Evolutionary conservation across 2,888 invertebrate species (phyloP).

Genomic region (Metalampra italica): DNA sequence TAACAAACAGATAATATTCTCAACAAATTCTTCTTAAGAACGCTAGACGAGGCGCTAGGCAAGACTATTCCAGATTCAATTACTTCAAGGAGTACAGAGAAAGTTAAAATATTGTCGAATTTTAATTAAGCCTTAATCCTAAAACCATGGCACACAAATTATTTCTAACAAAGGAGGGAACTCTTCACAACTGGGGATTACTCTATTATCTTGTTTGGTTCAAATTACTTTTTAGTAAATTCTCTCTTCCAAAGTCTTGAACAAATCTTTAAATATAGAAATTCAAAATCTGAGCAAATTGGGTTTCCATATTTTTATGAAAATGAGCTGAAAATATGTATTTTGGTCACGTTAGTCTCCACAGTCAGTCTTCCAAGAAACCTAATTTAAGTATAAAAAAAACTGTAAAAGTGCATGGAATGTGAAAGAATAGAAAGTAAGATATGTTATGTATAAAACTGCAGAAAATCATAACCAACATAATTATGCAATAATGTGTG

Average conservation of each 20-base stretch:
- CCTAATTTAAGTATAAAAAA: conserved; percentile 49
- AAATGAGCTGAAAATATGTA: conserved; percentile 52
- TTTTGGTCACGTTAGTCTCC: conserved; percentile 62
- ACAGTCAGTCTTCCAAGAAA: conserved; percentile 72
- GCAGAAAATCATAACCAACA: conserved; percentile 43
- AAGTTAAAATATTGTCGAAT: conserved; percentile 65
- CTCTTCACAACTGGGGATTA: conserved; percentile 68
- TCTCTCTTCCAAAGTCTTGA: conserved; percentile 35
- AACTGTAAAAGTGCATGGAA: conserved; percentile 57
- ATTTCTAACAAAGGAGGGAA: conserved; percentile 73
- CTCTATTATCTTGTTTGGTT: conserved; percentile 42
- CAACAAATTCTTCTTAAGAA: too few species aligned
- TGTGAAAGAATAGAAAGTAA: conserved; percentile 53
- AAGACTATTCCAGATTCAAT: conserved; percentile 3
- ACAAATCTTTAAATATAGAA: conserved; percentile 23
- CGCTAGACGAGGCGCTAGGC: conserved; percentile 6
- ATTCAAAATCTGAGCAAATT: conserved; percentile 62
- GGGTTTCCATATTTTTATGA: conserved; percentile 52
- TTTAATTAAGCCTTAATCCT: conserved; percentile 62
- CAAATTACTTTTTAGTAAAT: conserved; percentile 31
- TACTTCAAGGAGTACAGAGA: conserved; percentile 17
- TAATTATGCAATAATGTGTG: conserved; percentile 34
- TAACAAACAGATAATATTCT: too few species aligned
- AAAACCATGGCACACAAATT: conserved; percentile 74
- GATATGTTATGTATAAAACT: conserved; percentile 27